Percentiles rank a stretch among this genome's conserved stretches.
Evolutionary conservation across 2,113 vertebrate species (phyloP).

Genomic region (Trichomycterus rosablanca): DNA sequence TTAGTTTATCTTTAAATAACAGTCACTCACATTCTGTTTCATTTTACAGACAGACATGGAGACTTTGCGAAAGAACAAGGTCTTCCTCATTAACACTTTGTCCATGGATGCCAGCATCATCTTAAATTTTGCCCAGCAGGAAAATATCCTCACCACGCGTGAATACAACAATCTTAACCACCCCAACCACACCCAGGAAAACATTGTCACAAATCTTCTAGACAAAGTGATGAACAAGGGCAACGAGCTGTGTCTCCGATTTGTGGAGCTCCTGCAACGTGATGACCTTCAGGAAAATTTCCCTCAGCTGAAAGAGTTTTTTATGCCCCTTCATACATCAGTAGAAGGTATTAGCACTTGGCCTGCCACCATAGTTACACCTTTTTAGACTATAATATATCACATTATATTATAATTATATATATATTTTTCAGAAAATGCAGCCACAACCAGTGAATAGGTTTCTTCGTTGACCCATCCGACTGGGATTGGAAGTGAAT

Average conservation of each 20-base stretch:
- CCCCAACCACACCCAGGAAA: neutral
- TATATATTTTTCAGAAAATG: too few relatives aligned
- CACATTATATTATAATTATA: too few relatives aligned
- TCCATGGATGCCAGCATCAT: neutral
- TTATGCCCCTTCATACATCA: neutral
- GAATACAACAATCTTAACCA: neutral
- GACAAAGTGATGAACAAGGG: constrained; percentile 15
- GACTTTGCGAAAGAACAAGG: neutral
- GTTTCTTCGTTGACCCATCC: too few relatives aligned
- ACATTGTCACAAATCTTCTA: constrained; percentile 12
- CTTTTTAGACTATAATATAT: too few relatives aligned
- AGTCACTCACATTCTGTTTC: too few relatives aligned
- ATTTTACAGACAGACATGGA: constrained; percentile 1
- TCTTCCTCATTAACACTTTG: neutral
- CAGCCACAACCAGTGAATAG: too few relatives aligned
- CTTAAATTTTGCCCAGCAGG: neutral
- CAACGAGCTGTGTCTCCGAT: neutral
- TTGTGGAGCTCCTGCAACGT: constrained; percentile 1
- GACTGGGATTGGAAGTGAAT: too few relatives aligned
- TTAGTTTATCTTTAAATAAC: too few relatives aligned
- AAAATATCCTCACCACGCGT: neutral
- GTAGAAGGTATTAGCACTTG: neutral
- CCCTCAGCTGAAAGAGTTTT: neutral
- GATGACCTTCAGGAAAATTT: neutral
- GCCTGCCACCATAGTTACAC: too few relatives aligned